Percentiles rank a stretch among this genome's conserved stretches.
These are phyloP conservation scores for Halocynthia roretzi DNA, from an alignment of 23 tunicate species.

Conservation along the genomic window DNA sequence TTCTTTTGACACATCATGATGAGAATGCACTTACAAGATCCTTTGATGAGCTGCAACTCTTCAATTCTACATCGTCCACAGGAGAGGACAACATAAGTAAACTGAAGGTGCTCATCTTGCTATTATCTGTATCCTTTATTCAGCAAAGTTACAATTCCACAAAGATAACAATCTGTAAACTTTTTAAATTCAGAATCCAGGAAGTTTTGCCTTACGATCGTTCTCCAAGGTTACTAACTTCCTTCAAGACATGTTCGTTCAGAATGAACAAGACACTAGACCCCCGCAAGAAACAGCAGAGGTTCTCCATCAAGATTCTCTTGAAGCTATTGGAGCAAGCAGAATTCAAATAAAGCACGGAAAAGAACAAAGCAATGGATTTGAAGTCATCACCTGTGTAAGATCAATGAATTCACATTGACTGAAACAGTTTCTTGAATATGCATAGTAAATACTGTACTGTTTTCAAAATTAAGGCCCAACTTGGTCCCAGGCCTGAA, in stretches of 20 bases:
- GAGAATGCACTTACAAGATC: slow-evolving; percentile 66
- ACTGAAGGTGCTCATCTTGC: not conserved
- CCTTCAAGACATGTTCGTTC: slow-evolving; percentile 59
- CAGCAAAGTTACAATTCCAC: not conserved
- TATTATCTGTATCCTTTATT: not conserved
- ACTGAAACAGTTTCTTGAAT: not conserved
- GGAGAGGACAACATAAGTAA: no score
- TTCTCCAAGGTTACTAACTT: slow-evolving; percentile 74
- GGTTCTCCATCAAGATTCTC: slow-evolving; percentile 9
- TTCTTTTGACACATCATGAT: slow-evolving; percentile 43
- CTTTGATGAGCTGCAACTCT: slow-evolving; percentile 72
- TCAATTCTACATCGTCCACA: not conserved
- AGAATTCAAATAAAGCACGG: slow-evolving; percentile 55
- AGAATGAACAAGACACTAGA: not conserved
- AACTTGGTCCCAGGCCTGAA: slow-evolving; percentile 70
- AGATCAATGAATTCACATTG: slow-evolving; percentile 11
- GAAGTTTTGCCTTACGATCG: slow-evolving; percentile 50
- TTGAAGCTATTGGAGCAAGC: slow-evolving; percentile 59
- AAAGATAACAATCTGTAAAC: not conserved
- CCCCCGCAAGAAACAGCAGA: slow-evolving; percentile 33
- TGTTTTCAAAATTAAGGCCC: slow-evolving; percentile 28
- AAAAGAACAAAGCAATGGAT: slow-evolving; percentile 55
- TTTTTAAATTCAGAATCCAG: slow-evolving; percentile 37
- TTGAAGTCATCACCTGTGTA: slow-evolving; percentile 89
- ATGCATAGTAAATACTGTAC: no score